Conservation (phyloP, 2,113 vertebrate species). For the Strix aluco region DNA sequence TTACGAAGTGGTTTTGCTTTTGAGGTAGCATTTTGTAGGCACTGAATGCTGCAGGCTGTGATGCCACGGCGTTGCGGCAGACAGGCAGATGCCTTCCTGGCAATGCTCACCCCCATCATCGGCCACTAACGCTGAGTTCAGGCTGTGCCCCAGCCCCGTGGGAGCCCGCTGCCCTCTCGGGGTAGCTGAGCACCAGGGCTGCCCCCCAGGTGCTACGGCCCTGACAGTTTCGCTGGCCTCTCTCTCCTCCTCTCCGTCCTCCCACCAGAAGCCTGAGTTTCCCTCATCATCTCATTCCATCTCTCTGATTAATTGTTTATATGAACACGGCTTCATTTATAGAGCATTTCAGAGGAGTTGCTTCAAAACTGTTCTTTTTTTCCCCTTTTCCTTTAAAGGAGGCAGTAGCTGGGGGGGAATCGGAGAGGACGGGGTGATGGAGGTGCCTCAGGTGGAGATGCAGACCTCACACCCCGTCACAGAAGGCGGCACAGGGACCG, state of each 20-base stretch:
- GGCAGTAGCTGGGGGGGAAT: neutral
- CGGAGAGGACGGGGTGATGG: neutral
- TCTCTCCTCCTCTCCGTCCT: neutral
- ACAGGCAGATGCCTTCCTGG: neutral
- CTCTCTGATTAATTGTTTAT: neutral
- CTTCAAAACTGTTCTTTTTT: neutral
- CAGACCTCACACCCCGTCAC: neutral
- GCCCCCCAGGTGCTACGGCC: neutral
- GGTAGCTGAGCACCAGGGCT: neutral
- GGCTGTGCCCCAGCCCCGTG: neutral
- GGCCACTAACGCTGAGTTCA: fast-evolving
- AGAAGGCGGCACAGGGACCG: neutral
- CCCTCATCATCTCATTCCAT: neutral
- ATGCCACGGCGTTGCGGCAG: fast-evolving
- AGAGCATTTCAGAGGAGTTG: neutral
- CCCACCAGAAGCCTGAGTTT: neutral
- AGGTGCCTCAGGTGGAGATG: neutral
- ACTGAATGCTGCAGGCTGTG: neutral
- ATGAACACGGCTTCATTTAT: neutral
- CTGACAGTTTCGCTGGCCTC: neutral
- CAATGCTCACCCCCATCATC: fast-evolving
- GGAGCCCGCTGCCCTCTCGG: neutral
- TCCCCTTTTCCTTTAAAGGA: neutral
- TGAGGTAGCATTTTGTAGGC: neutral
- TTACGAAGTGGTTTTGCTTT: neutral